Evolutionary conservation across 1,140 invertebrate genomes (phyloP).

Genomic region (Drosophila pallidifrons): DNA sequence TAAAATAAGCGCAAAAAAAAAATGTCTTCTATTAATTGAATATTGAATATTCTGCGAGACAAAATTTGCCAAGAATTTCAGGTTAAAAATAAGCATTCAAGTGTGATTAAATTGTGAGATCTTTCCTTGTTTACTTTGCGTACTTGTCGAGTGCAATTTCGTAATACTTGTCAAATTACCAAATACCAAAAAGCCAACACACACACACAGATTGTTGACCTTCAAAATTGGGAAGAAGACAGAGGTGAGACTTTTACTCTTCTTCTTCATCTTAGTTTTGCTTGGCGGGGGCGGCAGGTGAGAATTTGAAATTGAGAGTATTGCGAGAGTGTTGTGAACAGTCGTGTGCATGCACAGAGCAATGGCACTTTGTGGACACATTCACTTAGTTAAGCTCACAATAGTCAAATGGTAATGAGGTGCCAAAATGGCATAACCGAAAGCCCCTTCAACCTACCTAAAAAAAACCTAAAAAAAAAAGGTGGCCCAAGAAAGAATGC

Average conservation of each 20-base stretch:
- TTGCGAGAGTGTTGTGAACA: constrained; percentile 22
- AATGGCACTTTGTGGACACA: constrained; percentile 29
- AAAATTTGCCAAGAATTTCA: not conserved
- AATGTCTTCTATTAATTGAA: not conserved
- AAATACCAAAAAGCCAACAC: constrained; percentile 14
- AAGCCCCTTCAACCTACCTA: not conserved
- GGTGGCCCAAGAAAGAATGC: constrained; percentile 27
- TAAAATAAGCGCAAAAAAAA: constrained; percentile 6
- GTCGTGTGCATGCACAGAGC: not conserved
- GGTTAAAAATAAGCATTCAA: constrained; percentile 3
- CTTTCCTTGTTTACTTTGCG: not conserved
- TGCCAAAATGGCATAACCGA: constrained; percentile 30
- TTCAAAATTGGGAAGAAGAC: constrained; percentile 11
- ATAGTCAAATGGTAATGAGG: constrained; percentile 47
- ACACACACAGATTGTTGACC: constrained; percentile 17
- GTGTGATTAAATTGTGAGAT: constrained; percentile 2
- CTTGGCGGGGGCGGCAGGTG: not conserved
- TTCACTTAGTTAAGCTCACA: constrained; percentile 38
- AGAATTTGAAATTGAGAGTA: constrained; percentile 47
- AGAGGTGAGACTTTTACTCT: not conserved
- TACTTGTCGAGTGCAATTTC: constrained; percentile 18
- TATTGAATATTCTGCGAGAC: too few species aligned
- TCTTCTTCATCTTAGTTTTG: not conserved
- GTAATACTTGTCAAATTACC: constrained; percentile 19
- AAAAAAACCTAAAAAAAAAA: not conserved